Evolutionary conservation across 2,113 vertebrate species (phyloP).

Genomic region (Azemiops feae): DNA sequence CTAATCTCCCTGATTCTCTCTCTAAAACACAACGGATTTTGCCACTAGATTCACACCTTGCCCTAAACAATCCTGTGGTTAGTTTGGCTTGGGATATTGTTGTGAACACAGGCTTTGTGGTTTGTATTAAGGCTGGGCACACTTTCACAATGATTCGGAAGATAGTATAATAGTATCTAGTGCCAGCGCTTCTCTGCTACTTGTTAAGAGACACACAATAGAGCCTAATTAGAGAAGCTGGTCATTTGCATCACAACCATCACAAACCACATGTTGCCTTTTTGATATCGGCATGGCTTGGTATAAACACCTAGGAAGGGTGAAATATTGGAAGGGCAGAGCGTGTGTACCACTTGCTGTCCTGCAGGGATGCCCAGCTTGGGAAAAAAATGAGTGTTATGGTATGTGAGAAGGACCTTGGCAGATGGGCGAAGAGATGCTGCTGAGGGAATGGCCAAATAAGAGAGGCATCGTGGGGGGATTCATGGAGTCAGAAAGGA

Average conservation of each 20-base stretch:
- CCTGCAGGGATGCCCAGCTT: neutral
- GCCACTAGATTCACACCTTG: neutral
- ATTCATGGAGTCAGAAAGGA: too few species aligned
- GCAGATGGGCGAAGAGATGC: neutral
- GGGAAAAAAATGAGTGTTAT: neutral
- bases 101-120: neutral
- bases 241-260: neutral
- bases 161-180: neutral
- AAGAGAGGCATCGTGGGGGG: neutral
- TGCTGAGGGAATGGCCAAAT: neutral
- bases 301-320: neutral
- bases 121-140: neutral
- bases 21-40: neutral
- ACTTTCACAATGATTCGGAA: neutral
- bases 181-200: neutral
- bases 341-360: neutral
- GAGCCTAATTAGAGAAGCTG: neutral
- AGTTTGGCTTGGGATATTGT: neutral
- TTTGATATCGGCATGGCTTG: neutral
- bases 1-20: neutral
- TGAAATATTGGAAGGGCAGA: neutral
- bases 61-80: neutral
- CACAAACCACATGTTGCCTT: neutral
- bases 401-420: neutral
- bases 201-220: neutral